phyloP scores from a whole-genome alignment of 64 coral and sea anemone genomes.

The Stylophora pistillata region DNA sequence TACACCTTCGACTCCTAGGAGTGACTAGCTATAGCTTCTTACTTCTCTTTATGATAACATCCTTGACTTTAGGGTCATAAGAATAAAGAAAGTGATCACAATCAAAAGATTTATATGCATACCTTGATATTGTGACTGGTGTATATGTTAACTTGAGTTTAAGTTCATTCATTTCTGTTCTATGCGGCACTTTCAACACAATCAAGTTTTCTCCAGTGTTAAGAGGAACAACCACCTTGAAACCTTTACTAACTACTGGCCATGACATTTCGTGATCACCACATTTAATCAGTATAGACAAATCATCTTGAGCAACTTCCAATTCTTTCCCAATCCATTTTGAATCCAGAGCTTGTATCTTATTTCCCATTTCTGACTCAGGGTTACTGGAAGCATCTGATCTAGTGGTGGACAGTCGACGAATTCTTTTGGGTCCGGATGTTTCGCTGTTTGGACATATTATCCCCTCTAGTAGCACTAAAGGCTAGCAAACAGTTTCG shows the following conservation, averaged over 20 bases:
- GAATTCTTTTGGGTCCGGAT: background rate
- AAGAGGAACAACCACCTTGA: conserved; percentile 76
- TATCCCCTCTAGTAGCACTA: conserved; percentile 76
- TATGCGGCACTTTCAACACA: conserved; percentile 40
- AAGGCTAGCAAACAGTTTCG: conserved; percentile 69
- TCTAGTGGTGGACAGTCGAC: background rate
- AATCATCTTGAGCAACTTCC: background rate
- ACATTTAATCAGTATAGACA: conserved; percentile 1
- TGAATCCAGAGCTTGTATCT: background rate
- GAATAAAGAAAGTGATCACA: too few relatives aligned
- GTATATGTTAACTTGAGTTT: conserved; percentile 60
- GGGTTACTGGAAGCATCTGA: conserved; percentile 2
- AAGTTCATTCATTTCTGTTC: conserved; percentile 25
- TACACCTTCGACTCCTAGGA: too few relatives aligned
- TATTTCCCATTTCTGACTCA: background rate
- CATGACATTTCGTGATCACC: conserved; percentile 34
- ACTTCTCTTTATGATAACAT: too few relatives aligned
- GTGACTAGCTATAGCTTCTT: too few relatives aligned
- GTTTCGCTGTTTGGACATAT: background rate
- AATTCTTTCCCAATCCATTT: background rate
- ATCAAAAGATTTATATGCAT: background rate
- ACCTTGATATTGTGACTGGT: conserved; percentile 63
- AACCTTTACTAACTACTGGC: conserved; percentile 72
- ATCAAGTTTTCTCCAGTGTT: conserved; percentile 73
- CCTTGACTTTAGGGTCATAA: too few relatives aligned